phyloP scores from a whole-genome alignment of 2,113 vertebrate species.

The Phalacrocorax aristotelis region DNA sequence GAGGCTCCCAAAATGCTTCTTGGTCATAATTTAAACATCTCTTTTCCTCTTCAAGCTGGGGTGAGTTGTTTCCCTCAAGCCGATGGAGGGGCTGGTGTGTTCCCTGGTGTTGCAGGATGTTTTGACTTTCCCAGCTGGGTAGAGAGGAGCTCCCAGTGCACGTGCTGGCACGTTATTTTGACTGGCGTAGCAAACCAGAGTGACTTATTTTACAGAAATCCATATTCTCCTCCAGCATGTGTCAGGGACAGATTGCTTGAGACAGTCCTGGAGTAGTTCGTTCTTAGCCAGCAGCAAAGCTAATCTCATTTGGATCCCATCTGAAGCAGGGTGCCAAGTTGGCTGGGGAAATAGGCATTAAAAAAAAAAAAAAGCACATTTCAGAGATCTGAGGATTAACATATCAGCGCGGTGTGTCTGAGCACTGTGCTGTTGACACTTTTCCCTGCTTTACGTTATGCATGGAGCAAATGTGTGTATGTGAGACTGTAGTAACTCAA shows the following conservation, averaged over 20 bases:
- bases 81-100: not conserved
- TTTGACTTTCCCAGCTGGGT: constrained; percentile 34
- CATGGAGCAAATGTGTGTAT: not conserved
- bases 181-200: not conserved
- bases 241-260: constrained; percentile 42
- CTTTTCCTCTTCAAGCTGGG: not conserved
- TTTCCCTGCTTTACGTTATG: constrained; percentile 32
- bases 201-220: constrained; percentile 11
- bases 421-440: constrained; percentile 41
- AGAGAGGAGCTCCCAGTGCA: not conserved
- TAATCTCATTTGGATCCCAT: constrained; percentile 67
- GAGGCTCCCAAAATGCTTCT: not conserved
- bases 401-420: not conserved
- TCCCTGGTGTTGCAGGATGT: constrained; percentile 13
- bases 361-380: not conserved
- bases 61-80: not conserved
- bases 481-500: constrained; percentile 53
- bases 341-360: constrained; percentile 41
- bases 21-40: not conserved
- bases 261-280: not conserved
- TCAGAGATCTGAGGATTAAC: constrained; percentile 48
- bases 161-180: not conserved
- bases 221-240: not conserved
- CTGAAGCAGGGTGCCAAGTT: constrained; percentile 54
- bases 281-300: constrained; percentile 51